phyloP scores from a whole-genome alignment of 2,797 vertebrate species.

The Pteronotus mesoamericanus region DNA sequence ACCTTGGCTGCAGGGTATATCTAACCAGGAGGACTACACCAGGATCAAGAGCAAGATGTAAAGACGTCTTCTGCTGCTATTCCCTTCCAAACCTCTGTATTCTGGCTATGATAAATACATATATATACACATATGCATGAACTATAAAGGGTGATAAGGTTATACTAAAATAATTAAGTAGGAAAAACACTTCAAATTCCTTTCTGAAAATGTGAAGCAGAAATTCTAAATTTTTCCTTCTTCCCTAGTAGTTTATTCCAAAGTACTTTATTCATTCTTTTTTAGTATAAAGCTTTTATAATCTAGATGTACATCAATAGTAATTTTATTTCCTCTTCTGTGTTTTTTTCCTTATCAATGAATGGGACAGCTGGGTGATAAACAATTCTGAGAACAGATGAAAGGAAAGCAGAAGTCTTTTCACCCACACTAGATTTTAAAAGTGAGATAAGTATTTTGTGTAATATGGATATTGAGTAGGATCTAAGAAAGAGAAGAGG shows the following conservation, averaged over 20 bases:
- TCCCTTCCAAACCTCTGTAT: background rate
- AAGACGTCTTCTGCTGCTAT: background rate
- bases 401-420: background rate
- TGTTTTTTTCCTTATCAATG: background rate
- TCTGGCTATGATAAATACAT: background rate
- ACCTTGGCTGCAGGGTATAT: background rate
- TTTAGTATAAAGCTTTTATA: background rate
- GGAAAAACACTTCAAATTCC: background rate
- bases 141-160: background rate
- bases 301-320: background rate
- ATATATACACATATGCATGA: background rate
- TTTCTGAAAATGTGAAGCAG: background rate
- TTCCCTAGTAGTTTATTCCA: background rate
- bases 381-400: conserved; percentile 9
- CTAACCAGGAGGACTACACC: background rate
- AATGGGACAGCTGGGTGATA: background rate
- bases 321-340: conserved; percentile 17
- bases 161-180: background rate
- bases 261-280: background rate
- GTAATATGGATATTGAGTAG: background rate
- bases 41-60: background rate
- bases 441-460: conserved; percentile 27
- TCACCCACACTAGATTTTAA: background rate
- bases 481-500: background rate
- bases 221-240: background rate